A percentile compares a stretch with the other conserved stretches of the same genome.
Evolutionary conservation across 2,888 invertebrate species (phyloP).

Genomic region (Calliopum simillimum): DNA sequence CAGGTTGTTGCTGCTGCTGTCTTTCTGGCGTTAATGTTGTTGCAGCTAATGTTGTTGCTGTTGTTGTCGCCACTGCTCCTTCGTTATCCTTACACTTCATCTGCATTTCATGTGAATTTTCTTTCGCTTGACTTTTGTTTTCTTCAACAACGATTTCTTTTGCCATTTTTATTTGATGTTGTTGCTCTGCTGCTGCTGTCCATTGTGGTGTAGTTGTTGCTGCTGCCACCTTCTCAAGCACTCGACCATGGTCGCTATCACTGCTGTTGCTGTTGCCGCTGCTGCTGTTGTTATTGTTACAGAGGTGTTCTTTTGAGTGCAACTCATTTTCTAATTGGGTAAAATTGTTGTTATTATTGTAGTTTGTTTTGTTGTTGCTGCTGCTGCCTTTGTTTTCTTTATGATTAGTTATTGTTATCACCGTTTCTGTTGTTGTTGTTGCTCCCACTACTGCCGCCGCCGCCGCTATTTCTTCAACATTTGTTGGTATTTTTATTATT

Average conservation of each 20-base stretch:
- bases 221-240: slow-evolving; percentile 48
- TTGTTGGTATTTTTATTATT: slow-evolving; percentile 29
- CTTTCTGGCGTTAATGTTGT: slow-evolving; percentile 38
- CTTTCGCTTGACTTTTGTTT: slow-evolving; percentile 28
- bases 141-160: slow-evolving; percentile 17
- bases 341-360: slow-evolving; percentile 26
- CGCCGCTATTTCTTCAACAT: slow-evolving; percentile 17
- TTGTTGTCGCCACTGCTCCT: slow-evolving; percentile 28
- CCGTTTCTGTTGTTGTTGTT: neutral
- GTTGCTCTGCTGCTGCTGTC: slow-evolving; percentile 33
- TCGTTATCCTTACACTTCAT: slow-evolving; percentile 6
- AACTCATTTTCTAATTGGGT: slow-evolving; percentile 38
- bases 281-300: neutral
- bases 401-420: slow-evolving; percentile 10
- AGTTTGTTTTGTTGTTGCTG: neutral
- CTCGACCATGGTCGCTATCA: slow-evolving; percentile 35
- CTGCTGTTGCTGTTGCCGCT: slow-evolving; percentile 17
- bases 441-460: slow-evolving; percentile 7
- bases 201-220: slow-evolving; percentile 33
- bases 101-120: slow-evolving; percentile 26
- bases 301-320: slow-evolving; percentile 24
- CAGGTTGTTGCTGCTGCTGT: slow-evolving; percentile 29
- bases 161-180: slow-evolving; percentile 8
- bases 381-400: neutral
- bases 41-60: slow-evolving; percentile 37